phyloP scores from a whole-genome alignment of 2,797 vertebrate genomes.

The Muscicapa comitata region DNA sequence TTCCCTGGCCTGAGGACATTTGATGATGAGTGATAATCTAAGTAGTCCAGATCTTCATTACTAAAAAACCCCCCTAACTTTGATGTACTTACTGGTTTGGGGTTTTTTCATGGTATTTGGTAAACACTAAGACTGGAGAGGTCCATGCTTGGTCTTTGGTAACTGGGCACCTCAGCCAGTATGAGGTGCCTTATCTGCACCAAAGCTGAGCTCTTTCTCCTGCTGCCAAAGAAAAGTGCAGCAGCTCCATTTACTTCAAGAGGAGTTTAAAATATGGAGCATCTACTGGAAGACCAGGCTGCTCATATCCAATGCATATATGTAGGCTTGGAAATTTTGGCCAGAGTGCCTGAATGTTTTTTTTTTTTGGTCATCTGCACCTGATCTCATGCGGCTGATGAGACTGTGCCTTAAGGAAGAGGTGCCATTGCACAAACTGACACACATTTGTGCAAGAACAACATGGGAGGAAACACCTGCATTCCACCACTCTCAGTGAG shows the following conservation, averaged over 20 bases:
- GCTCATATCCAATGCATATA: not conserved
- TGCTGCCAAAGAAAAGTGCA: not conserved
- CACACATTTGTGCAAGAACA: not conserved
- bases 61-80: not conserved
- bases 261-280: not conserved
- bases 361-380: not conserved
- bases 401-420: not conserved
- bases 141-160: accelerated
- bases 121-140: not conserved
- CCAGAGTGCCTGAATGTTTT: not conserved
- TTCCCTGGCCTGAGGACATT: not conserved
- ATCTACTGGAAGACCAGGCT: not conserved
- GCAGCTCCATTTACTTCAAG: not conserved
- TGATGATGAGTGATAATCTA: not conserved
- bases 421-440: not conserved
- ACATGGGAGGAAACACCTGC: not conserved
- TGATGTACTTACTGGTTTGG: not conserved
- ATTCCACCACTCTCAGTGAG: not conserved
- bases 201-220: not conserved
- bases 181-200: accelerated
- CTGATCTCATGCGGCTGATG: not conserved
- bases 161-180: not conserved
- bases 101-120: not conserved
- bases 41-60: not conserved
- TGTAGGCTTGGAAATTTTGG: not conserved